Base-by-base conservation (phyloP, 2,797 vertebrate species). In the Gymnoscopelus microlampas region DNA sequence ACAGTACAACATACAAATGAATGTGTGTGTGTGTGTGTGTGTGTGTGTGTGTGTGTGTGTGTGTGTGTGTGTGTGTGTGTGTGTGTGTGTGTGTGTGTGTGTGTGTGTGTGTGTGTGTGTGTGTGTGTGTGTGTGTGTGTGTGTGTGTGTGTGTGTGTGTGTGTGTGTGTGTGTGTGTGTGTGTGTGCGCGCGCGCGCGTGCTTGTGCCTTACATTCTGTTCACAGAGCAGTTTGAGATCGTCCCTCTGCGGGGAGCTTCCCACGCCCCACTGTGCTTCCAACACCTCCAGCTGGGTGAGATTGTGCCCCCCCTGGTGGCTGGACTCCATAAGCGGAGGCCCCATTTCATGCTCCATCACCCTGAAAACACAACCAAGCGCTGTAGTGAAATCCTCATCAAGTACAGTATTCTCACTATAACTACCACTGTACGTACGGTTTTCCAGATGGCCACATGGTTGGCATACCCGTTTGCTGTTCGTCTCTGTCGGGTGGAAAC, bases 201-300 rank as follows among this genome's bases (percentile, higher is more conserved):
- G 53, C 7, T 29, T 50, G 23, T 14, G 48, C 91, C 97, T 96
- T 90, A 99, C 98, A 0, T 99, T 99, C 91, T 98, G 98, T 88
- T 99, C 97, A 88, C 97, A 99, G 73, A 99, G 96, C 74, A 99
- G 94, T 90, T 99, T 99, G 72, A 99, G 95, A 80, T 98, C 97
- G 79, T 98, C 97, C 68, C 97, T 96, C 84, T 98, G 97, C 49
- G 97, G 97, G 70, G 97, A 98, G 79, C 96, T 98, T 2, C 96
- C 96, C 54, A 99, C 95, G 8, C 95, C 97, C 97, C 97, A 98
- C 88, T 98, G 96, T 1, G 96, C 94, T 85, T 98, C 97, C 90
- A 98, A 86, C 70, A 98, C 96, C 1, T 99, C 97, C 66, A 98
- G 95, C 91, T 98, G 97, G 88, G 80, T 95, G 68, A 95, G 78